A percentile compares a stretch with the other conserved stretches of the same genome.
Evolutionary conservation across 2,888 invertebrate species (phyloP).

Genomic region (Lumbricus terrestris): DNA sequence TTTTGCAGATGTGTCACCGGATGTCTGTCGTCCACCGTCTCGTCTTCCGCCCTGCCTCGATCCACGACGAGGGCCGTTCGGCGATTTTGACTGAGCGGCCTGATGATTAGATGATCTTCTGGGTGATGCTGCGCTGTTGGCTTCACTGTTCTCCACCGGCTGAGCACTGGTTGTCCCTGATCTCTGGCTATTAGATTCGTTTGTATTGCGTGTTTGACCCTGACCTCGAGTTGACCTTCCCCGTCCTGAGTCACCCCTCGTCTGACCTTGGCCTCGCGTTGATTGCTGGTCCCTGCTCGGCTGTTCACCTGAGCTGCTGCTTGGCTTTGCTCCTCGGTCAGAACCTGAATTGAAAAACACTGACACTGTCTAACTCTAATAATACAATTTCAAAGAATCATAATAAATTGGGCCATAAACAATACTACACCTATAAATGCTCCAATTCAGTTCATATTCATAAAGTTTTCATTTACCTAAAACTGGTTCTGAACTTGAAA

Average conservation of each 20-base stretch:
- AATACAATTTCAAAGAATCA: not conserved
- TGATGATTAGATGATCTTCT: not conserved
- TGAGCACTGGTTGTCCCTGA: not conserved
- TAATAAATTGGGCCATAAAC: not conserved
- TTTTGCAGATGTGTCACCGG: not conserved
- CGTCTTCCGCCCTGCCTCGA: not conserved
- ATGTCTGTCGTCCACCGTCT: not conserved
- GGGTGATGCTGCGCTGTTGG: not conserved
- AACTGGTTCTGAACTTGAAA: not conserved
- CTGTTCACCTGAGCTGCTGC: slow-evolving; percentile 14
- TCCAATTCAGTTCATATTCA: not conserved
- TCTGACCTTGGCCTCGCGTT: not conserved
- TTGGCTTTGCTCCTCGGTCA: not conserved
- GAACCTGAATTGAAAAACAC: not conserved
- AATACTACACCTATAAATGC: not conserved
- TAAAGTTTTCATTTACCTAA: too few relatives aligned
- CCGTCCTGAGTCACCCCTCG: not conserved
- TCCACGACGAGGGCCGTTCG: not conserved
- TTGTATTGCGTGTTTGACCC: not conserved
- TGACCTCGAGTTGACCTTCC: slow-evolving; percentile 13
- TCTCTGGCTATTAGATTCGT: not conserved
- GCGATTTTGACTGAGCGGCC: not conserved
- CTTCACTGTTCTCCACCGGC: not conserved
- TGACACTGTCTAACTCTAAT: not conserved
- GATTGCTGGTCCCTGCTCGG: not conserved